Conservation (phyloP, 2,888 invertebrate species). For the Watsonalla cultraria region DNA sequence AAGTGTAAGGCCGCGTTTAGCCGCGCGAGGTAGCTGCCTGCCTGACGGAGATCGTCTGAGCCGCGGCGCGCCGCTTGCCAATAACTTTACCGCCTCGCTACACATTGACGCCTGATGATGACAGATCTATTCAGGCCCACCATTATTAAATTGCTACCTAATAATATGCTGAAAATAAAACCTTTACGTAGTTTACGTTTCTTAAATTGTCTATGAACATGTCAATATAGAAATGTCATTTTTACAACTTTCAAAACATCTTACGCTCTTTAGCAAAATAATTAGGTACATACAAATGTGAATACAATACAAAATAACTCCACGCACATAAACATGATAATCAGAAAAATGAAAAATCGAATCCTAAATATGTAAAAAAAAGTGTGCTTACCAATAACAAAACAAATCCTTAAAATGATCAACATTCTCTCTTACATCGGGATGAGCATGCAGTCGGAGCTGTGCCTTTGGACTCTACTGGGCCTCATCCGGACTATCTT, state of each 20-base stretch:
- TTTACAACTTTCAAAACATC: too few relatives aligned
- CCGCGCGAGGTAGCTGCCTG: conserved; percentile 26
- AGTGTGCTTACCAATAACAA: not conserved
- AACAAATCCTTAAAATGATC: conserved; percentile 33
- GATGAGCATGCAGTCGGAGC: conserved; percentile 69
- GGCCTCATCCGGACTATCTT: conserved; percentile 73
- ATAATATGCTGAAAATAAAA: not conserved
- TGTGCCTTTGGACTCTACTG: conserved; percentile 71
- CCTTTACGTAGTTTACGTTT: too few relatives aligned
- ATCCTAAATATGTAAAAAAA: not conserved
- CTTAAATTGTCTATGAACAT: too few relatives aligned
- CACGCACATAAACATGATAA: not conserved
- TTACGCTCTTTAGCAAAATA: too few relatives aligned
- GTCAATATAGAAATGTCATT: too few relatives aligned
- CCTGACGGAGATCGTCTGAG: conserved; percentile 29
- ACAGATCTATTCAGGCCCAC: not conserved
- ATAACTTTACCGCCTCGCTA: not conserved
- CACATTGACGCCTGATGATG: not conserved
- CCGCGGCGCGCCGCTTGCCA: not conserved
- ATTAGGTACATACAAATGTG: too few relatives aligned
- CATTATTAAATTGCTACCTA: not conserved
- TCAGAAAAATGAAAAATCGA: not conserved
- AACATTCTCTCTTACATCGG: conserved; percentile 67
- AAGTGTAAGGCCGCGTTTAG: not conserved
- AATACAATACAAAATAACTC: not conserved